These are phyloP conservation scores for Anastrepha obliqua DNA, from an alignment of 1,140 invertebrate genomes.

Conservation along the genomic window DNA sequence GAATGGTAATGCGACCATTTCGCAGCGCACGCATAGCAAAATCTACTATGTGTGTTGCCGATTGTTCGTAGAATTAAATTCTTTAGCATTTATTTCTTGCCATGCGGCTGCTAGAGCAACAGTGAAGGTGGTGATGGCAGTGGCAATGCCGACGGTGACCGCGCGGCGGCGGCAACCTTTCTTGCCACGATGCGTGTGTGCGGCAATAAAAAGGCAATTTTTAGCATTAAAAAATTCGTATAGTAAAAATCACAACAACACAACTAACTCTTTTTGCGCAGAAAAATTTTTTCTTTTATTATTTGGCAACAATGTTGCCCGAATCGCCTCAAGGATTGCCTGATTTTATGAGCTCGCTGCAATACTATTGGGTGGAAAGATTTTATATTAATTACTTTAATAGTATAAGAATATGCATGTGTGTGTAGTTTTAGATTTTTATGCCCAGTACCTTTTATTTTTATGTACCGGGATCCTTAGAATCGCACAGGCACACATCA, in stretches of 20 bases:
- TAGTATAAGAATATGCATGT: not conserved
- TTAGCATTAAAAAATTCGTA: conserved; percentile 24
- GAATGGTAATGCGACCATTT: conserved; percentile 54
- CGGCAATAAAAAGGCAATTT: conserved; percentile 40
- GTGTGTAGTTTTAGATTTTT: not conserved
- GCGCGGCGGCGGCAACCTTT: not conserved
- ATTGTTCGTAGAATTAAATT: not conserved
- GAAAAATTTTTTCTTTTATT: conserved; percentile 45
- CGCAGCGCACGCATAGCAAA: conserved; percentile 17
- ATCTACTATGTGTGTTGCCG: not conserved
- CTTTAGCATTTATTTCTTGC: conserved; percentile 31
- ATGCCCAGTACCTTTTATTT: conserved; percentile 41
- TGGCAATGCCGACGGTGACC: not conserved
- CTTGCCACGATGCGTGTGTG: conserved; percentile 20
- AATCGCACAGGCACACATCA: not conserved
- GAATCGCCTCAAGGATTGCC: conserved; percentile 21
- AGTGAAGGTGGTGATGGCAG: not conserved
- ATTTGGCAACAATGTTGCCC: conserved; percentile 38
- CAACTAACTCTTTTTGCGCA: not conserved
- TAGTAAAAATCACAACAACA: conserved; percentile 42
- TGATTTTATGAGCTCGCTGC: conserved; percentile 35
- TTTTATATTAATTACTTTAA: conserved; percentile 44
- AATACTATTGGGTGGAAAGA: conserved; percentile 3
- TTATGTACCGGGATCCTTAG: conserved; percentile 16
- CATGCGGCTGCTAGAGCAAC: not conserved